A percentile compares a stretch with the other conserved stretches of the same genome.
Evolutionary conservation across 2,113 vertebrate genomes (phyloP).

Genomic region (Hymenochirus boettgeri): DNA sequence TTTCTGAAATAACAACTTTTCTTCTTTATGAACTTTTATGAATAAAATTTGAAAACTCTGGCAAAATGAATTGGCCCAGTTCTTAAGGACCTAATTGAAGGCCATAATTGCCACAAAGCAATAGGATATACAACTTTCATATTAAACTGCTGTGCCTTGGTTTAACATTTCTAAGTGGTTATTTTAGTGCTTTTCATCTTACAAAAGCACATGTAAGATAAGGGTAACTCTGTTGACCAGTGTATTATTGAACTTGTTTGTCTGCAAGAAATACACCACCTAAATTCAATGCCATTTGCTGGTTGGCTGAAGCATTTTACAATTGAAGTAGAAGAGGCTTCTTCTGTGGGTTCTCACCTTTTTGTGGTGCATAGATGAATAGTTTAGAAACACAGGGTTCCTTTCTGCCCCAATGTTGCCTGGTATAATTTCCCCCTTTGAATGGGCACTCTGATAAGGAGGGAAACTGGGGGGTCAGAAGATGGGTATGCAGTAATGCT

Average conservation of each 20-base stretch:
- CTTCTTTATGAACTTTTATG: no score
- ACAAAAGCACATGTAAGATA: slow-evolving; percentile 70
- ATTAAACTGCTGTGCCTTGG: slow-evolving; percentile 68
- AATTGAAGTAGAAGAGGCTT: slow-evolving; percentile 64
- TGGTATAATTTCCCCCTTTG: slow-evolving; percentile 69
- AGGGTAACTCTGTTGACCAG: slow-evolving; percentile 68
- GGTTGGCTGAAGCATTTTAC: slow-evolving; percentile 56
- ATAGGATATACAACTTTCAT: slow-evolving; percentile 62
- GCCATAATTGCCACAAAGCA: slow-evolving; percentile 60
- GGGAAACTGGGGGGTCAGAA: slow-evolving; percentile 51
- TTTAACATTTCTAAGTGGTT: slow-evolving; percentile 71
- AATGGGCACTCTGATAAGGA: slow-evolving; percentile 67
- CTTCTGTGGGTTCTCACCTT: slow-evolving; percentile 62
- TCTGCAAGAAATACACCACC: slow-evolving; percentile 62
- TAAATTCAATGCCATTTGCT: slow-evolving; percentile 61
- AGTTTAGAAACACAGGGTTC: slow-evolving; percentile 62
- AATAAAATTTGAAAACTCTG: slow-evolving; percentile 53
- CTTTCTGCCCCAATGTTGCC: slow-evolving; percentile 58
- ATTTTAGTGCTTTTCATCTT: slow-evolving; percentile 64
- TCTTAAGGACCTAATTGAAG: slow-evolving; percentile 74
- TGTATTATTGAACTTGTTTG: slow-evolving; percentile 65
- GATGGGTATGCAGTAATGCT: slow-evolving; percentile 67
- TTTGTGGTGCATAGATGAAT: slow-evolving; percentile 61
- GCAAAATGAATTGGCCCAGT: slow-evolving; percentile 59
- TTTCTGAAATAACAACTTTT: no score